Conservation (phyloP, 2,113 vertebrate genomes). For the Ursus arctos region DNA sequence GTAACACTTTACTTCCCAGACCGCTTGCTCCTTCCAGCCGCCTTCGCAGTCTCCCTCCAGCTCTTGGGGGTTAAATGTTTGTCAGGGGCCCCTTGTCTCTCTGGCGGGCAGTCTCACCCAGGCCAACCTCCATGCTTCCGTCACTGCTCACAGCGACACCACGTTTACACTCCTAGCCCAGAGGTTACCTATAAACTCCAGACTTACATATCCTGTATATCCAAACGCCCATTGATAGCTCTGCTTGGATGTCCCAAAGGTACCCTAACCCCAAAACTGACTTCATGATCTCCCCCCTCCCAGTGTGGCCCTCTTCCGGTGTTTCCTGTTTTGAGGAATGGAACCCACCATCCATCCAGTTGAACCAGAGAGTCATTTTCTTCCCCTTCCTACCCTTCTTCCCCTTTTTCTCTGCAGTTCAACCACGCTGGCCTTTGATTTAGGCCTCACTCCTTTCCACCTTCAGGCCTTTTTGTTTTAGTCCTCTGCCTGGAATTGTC, state of each 20-base stretch:
- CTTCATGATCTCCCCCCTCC: not conserved
- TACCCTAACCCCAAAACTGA: not conserved
- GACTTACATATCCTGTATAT: no score
- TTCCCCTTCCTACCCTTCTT: not conserved
- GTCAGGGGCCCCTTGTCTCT: not conserved
- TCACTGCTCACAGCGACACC: no score
- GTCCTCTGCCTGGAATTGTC: not conserved
- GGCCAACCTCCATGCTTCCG: not conserved
- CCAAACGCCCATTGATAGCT: not conserved
- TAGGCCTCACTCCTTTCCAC: not conserved
- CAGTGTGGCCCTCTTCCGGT: not conserved
- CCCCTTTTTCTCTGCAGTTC: not conserved
- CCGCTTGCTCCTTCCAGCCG: not conserved
- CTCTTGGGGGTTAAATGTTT: not conserved
- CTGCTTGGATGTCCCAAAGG: not conserved
- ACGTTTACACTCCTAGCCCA: not conserved
- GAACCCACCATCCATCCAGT: not conserved
- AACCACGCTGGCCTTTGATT: not conserved
- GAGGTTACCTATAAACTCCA: not conserved
- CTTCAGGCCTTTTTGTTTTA: not conserved
- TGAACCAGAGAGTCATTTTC: not conserved
- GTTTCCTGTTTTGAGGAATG: not conserved
- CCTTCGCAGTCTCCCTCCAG: not conserved
- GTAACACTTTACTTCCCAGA: not conserved
- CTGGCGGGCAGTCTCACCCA: not conserved